Base-by-base conservation (phyloP, 2,113 vertebrate species). In the Marmota monax region DNA sequence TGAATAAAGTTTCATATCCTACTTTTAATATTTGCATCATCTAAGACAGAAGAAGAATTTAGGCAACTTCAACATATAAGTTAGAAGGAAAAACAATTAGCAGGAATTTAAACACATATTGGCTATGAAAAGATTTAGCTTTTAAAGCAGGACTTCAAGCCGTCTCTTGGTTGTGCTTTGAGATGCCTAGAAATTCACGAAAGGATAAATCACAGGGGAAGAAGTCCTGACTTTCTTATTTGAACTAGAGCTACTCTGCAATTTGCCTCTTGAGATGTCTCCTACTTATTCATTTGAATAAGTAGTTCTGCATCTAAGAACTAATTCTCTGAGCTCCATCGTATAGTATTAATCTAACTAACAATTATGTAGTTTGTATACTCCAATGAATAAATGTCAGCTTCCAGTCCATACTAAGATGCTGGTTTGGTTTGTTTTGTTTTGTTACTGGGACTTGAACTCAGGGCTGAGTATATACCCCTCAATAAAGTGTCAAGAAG, bases 21-120 rank as follows among this genome's bases (percentile, higher is more conserved):
- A 39, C 56, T 76, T 94, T 92, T 72, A 95, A 80, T 32, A 88
- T 88, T 73, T 77, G 45, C 23, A n/a, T 91, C 34, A 6, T 34
- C 61, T 61, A 77, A 27, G 2, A 87, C 10, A 39, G 3, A 25
- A 51, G 27, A 56, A 79, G 4, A 85, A 39, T 82, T 48, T 56
- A 79, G 56, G 67, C 37, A 78, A 73, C 9, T 51, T 11, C 58
- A 63, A 48, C 45, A 45, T 10, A 13, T 72, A 90, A 53, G 4
- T 90, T 29, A 39, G 14, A 88, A 65, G 13, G 14, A 20, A 48
- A 39, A 92, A 56, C 56, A 39, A 22, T 10, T 65, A 93, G 61
- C 22, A 90, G 32, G 56, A 42, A 14, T 61, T 84, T 39, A 48
- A 87, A 87, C 7, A 78, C 48, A 77, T 77, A 9, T 51, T 65